phyloP scores from a whole-genome alignment of 2,888 invertebrate genomes.

The Eucera pruinosa region DNA sequence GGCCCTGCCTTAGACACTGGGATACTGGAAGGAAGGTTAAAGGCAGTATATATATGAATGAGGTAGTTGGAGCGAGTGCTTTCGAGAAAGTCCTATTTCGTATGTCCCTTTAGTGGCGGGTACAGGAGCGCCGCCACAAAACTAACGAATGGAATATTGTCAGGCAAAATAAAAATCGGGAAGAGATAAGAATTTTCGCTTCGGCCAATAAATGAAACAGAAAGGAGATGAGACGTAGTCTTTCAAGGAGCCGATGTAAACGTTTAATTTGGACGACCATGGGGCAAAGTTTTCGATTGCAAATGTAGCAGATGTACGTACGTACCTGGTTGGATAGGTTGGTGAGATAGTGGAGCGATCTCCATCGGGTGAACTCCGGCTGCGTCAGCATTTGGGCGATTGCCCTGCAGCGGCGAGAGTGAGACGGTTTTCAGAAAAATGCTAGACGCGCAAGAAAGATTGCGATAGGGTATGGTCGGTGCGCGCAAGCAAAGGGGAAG shows the following conservation, averaged over 20 bases:
- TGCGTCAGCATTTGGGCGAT: slow-evolving; percentile 76
- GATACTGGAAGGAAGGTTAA: too few species aligned
- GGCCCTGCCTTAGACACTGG: too few species aligned
- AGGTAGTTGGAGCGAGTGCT: too few species aligned
- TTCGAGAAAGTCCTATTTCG: too few species aligned
- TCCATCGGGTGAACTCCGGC: slow-evolving; percentile 54
- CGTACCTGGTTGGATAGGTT: slow-evolving; percentile 49
- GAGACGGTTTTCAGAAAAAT: slow-evolving; percentile 77
- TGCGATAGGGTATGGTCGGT: slow-evolving; percentile 71
- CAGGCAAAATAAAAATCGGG: too few species aligned
- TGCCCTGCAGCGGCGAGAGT: slow-evolving; percentile 67
- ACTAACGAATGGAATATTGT: not conserved
- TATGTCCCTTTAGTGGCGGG: too few species aligned
- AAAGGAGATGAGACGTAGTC: slow-evolving; percentile 32
- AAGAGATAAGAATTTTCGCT: too few species aligned
- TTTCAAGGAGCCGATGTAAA: slow-evolving; percentile 48
- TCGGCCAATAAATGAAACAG: slow-evolving; percentile 6
- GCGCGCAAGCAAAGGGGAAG: not conserved
- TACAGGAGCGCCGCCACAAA: too few species aligned
- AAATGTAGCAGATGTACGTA: slow-evolving; percentile 73
- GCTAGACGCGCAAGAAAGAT: slow-evolving; percentile 76
- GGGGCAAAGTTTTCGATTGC: slow-evolving; percentile 71
- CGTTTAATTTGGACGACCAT: slow-evolving; percentile 57
- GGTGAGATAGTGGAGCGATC: slow-evolving; percentile 61
- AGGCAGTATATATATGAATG: too few species aligned